These are phyloP conservation scores for Carassius gibelio DNA, from an alignment of 2,113 vertebrate species.

Conservation along the genomic window DNA sequence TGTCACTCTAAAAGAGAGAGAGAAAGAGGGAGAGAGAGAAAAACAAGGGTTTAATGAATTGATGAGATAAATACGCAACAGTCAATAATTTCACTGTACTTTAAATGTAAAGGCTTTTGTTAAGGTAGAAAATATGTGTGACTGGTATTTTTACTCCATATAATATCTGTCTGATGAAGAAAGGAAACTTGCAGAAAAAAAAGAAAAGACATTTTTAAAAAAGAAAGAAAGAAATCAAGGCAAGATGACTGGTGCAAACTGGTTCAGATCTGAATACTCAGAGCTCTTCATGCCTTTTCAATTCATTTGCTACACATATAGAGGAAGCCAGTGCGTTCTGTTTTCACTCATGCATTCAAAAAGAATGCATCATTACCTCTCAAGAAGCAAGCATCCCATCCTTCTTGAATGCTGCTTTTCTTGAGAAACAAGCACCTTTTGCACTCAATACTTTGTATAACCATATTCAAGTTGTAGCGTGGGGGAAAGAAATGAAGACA, in stretches of 20 bases:
- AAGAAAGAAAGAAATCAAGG: background rate
- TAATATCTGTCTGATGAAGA: background rate
- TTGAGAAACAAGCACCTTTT: background rate
- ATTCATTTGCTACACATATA: background rate
- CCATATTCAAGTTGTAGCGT: too few relatives aligned
- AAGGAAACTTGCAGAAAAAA: background rate
- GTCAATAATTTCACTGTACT: slow-evolving; percentile 35
- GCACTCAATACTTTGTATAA: background rate
- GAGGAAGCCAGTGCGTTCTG: background rate
- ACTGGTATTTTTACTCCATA: background rate
- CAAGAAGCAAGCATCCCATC: background rate
- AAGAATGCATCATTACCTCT: background rate
- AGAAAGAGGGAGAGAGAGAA: background rate
- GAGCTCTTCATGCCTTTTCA: slow-evolving; percentile 17
- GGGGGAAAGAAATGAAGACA: background rate
- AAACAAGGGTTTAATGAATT: slow-evolving; percentile 32
- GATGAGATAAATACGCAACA: slow-evolving; percentile 35
- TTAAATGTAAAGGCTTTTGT: slow-evolving; percentile 41
- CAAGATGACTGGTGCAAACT: slow-evolving; percentile 2
- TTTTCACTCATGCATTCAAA: slow-evolving; percentile 5
- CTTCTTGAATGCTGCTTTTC: background rate
- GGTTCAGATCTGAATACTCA: background rate
- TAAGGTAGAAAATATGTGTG: background rate
- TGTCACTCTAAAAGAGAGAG: background rate
- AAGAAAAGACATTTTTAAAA: too few relatives aligned